Base-by-base conservation (phyloP, 2,113 vertebrate species). In the Agelaius tricolor region DNA sequence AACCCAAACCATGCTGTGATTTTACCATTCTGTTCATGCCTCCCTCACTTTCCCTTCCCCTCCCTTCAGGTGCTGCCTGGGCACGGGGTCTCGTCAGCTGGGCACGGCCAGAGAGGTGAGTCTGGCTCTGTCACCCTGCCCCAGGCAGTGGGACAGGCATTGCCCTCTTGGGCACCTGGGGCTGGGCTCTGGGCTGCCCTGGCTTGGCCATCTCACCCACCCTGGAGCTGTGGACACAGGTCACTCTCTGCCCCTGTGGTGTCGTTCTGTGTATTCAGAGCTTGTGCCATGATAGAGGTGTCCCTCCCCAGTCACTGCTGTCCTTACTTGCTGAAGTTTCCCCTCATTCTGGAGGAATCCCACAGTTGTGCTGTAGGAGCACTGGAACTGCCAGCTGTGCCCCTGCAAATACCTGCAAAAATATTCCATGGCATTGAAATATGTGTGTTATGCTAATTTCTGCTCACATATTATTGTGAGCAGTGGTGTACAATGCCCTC, bases 81-180 rank as follows among this genome's bases (percentile, higher is more conserved):
- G 35, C 24, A 0, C 16, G 81, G 10, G 37, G 79, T 7, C 28
- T 96, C 1, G 65, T 95, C 5, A 12, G 62, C 18, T 94, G 93
- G 92, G n/a, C 15, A 9, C 87, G 41, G 35, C 92, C 84, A 4
- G 84, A 94, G 26, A 90, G 96, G 97, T 97, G 96, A 97, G 97
- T 88, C 1, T 27, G 63, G 31, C 11, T 13, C 47, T 31, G 74
- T 4, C 5, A 18, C 1, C 43, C 3, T 14, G 44, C 13, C 47
- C 23, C 7, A 21, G 37, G 57, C 51, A 5, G 11, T 1, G 43
- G 14, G 11, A 15, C 37, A 13, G 10, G 15, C 66, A 57, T 2
- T 23, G 33, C 18, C 11, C 41, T 30, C 78, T 80, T 3, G 66
- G 66, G 0, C 2, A 3, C 5, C 11, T 3, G 37, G 15, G n/a